Conservation (phyloP, 2,797 vertebrate genomes). For the Steatocranus sp. region DNA sequence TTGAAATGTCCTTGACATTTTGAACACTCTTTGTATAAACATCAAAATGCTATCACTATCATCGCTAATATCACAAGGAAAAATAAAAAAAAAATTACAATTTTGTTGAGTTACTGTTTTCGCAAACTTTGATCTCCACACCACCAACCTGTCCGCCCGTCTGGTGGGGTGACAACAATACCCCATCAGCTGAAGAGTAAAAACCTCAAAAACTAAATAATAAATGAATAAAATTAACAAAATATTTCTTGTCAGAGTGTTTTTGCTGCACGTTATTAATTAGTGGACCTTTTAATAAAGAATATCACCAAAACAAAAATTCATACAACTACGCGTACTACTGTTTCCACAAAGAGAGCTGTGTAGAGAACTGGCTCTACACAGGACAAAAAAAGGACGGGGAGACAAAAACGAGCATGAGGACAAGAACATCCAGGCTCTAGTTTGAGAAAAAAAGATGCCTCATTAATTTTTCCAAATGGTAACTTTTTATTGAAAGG, state of each 20-base stretch:
- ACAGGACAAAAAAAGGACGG: neutral
- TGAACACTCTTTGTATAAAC: neutral
- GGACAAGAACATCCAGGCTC: neutral
- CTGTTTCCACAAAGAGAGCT: neutral
- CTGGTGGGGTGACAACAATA: neutral
- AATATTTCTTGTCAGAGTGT: neutral
- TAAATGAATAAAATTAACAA: neutral
- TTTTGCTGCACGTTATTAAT: neutral
- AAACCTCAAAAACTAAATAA: neutral
- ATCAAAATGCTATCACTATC: neutral
- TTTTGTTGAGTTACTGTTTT: rapidly evolving
- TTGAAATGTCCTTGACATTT: neutral
- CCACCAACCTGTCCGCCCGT: neutral
- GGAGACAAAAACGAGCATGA: neutral
- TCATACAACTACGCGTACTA: neutral
- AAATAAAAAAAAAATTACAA: too few species aligned
- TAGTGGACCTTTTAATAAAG: neutral
- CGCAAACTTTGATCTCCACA: rapidly evolving
- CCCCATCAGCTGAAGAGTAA: rapidly evolving
- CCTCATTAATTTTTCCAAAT: neutral
- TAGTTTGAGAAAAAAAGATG: neutral
- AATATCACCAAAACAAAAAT: neutral
- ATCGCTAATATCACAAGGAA: neutral
- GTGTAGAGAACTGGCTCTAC: neutral
- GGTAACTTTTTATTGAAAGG: neutral